Conservation (phyloP, 2,113 vertebrate species). For the Xyrauchen texanus region DNA sequence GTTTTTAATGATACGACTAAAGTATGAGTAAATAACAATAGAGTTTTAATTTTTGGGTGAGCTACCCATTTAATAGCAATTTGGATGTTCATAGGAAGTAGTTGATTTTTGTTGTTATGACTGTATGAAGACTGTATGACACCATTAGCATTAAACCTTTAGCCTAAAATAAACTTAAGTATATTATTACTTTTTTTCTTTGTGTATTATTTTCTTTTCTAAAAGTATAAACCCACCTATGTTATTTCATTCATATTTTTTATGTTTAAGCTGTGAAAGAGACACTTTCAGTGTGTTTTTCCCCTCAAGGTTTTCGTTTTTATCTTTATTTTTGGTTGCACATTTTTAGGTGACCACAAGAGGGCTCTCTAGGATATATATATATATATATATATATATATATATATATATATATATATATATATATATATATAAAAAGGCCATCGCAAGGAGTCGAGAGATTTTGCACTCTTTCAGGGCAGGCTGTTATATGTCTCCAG, state of each 20-base stretch:
- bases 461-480: too few species aligned
- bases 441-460: not conserved
- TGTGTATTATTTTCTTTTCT: not conserved
- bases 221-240: not conserved
- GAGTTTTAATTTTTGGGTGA: too few species aligned
- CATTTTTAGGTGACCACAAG: constrained; percentile 22
- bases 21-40: too few species aligned
- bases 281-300: not conserved
- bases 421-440: not conserved
- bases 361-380: constrained; percentile 18
- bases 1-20: too few species aligned
- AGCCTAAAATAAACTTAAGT: not conserved
- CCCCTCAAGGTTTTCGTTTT: not conserved
- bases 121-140: not conserved
- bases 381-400: too few species aligned
- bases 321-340: not conserved
- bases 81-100: too few species aligned
- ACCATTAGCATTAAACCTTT: not conserved
- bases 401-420: too few species aligned
- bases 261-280: constrained; percentile 9
- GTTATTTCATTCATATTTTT: not conserved
- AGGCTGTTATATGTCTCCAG: too few species aligned
- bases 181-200: not conserved
- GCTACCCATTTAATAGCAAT: too few species aligned
- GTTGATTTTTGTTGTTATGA: not conserved